phyloP scores from a whole-genome alignment of 2,797 vertebrate species.

The Arremon brunneinucha region DNA sequence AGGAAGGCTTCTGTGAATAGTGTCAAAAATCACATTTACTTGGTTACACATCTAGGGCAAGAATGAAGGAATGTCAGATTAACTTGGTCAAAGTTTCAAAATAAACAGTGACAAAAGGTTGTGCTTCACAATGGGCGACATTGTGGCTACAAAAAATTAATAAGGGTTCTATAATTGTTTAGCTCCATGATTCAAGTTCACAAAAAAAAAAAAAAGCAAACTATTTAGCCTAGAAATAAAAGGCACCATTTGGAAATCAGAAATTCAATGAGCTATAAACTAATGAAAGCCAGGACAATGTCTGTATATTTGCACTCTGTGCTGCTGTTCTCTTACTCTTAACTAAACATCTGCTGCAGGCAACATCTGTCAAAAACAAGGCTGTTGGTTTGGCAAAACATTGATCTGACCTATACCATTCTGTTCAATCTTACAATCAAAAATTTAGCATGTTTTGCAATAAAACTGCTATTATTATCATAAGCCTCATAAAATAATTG shows the following conservation, averaged over 20 bases:
- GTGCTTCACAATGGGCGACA: not conserved
- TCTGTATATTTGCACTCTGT: not conserved
- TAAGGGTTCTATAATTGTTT: not conserved
- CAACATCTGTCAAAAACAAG: not conserved
- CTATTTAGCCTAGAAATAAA: not conserved
- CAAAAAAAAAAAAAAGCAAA: not conserved
- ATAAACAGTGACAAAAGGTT: not conserved
- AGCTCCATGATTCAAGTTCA: not conserved
- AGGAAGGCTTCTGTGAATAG: not conserved
- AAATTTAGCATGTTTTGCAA: not conserved
- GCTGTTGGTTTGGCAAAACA: not conserved
- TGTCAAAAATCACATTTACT: not conserved
- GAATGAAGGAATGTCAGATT: not conserved
- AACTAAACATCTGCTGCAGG: not conserved
- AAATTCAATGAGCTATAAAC: not conserved
- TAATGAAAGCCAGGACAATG: not conserved
- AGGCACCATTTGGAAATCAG: not conserved
- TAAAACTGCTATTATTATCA: not conserved
- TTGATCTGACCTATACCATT: not conserved
- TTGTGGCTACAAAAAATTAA: not conserved
- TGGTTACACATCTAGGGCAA: not conserved
- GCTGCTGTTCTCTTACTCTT: not conserved
- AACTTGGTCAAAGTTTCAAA: not conserved
- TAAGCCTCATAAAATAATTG: not conserved
- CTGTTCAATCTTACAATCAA: not conserved